These are phyloP conservation scores for Acridotheres tristis DNA, from an alignment of 2,797 vertebrate species.

Conservation along the genomic window DNA sequence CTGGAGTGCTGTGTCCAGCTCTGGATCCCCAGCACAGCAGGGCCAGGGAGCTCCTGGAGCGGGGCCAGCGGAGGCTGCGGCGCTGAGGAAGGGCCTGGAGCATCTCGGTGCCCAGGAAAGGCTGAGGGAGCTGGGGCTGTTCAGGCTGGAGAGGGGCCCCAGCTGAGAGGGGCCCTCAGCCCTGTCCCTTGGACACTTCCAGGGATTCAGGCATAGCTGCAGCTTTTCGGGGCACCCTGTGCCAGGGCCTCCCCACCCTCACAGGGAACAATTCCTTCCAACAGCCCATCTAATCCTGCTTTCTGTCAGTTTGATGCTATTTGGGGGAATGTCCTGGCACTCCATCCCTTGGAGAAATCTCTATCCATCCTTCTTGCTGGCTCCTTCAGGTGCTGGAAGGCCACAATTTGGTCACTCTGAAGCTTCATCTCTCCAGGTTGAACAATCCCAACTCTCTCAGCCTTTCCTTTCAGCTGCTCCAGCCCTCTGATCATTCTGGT, in stretches of 20 bases:
- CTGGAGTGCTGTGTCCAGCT: neutral
- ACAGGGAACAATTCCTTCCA: neutral
- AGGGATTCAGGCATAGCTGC: neutral
- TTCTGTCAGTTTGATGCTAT: neutral
- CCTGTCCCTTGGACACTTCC: neutral
- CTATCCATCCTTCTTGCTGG: rapidly evolving
- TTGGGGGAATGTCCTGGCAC: neutral
- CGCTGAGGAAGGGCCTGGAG: too few relatives aligned
- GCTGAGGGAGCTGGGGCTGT: too few relatives aligned
- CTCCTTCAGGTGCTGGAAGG: rapidly evolving
- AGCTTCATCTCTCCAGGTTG: neutral
- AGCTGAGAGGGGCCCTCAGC: neutral
- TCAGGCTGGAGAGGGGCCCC: too few relatives aligned
- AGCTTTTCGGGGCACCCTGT: neutral
- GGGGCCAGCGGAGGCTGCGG: too few relatives aligned
- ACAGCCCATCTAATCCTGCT: rapidly evolving
- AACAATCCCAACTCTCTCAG: neutral
- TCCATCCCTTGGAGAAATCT: neutral
- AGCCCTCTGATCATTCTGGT: neutral
- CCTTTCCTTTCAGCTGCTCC: neutral
- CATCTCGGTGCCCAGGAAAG: too few relatives aligned
- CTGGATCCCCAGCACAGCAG: neutral
- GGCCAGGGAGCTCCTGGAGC: neutral
- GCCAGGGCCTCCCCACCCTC: neutral
- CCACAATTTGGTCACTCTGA: rapidly evolving